A percentile compares a stretch with the other conserved stretches of the same genome.
These are phyloP conservation scores for Cetonia aurata DNA, from an alignment of 2,888 invertebrate species.

Conservation along the genomic window DNA sequence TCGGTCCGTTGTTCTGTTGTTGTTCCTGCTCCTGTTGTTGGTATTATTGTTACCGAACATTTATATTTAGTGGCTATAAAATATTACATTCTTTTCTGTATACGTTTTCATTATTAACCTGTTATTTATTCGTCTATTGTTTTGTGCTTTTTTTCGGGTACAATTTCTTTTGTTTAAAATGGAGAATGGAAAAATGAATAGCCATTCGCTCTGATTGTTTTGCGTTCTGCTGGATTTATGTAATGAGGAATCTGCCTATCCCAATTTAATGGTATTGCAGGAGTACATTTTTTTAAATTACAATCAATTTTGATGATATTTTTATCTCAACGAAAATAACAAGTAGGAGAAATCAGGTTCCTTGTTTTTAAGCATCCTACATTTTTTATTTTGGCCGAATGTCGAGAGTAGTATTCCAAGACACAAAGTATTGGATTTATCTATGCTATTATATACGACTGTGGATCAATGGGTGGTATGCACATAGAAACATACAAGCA, in stretches of 20 bases:
- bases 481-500: no score
- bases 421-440: no score
- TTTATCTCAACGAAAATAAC: no score
- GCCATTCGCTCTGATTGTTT: conserved; percentile 15
- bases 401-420: no score
- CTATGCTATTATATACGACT: no score
- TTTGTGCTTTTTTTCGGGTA: conserved; percentile 26
- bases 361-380: no score
- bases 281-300: no score
- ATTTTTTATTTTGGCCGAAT: no score
- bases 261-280: conserved; percentile 16
- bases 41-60: conserved; percentile 30
- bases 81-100: conserved; percentile 37
- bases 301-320: no score
- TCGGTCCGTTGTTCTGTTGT: conserved; percentile 8
- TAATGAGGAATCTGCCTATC: conserved; percentile 24
- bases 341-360: no score
- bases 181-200: conserved; percentile 29
- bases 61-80: conserved; percentile 41
- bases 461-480: no score
- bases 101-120: conserved; percentile 39
- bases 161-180: conserved; percentile 26
- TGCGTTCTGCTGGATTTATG: conserved; percentile 9
- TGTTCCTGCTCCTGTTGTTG: conserved; percentile 26
- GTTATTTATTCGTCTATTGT: conserved; percentile 38